phyloP scores from a whole-genome alignment of 2,797 vertebrate genomes.

The Merluccius polli region DNA sequence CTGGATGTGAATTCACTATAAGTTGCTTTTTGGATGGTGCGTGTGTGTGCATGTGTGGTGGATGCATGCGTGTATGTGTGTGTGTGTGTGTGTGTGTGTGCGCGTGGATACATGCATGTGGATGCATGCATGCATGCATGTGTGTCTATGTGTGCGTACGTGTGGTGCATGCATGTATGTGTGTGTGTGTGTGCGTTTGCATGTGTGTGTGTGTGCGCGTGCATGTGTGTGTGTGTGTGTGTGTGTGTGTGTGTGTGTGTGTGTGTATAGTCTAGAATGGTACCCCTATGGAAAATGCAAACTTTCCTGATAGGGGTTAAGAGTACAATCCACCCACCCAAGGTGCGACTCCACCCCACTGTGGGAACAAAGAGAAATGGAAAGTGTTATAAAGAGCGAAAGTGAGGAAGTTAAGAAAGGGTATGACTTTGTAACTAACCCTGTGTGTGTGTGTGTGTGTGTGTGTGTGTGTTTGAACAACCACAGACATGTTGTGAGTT shows the following conservation, averaged over 20 bases:
- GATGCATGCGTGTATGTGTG: slow-evolving; percentile 16
- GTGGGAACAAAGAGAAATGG: neutral
- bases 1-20: neutral
- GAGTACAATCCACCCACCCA: slow-evolving; percentile 47
- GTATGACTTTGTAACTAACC: neutral
- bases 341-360: slow-evolving; percentile 31
- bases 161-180: neutral
- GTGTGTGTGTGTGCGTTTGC: neutral
- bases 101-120: neutral
- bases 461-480: neutral
- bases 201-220: neutral
- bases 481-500: too few species aligned
- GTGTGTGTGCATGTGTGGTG: too few species aligned
- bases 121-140: neutral
- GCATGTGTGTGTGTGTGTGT: neutral
- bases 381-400: neutral
- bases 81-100: neutral
- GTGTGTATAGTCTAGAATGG: slow-evolving; percentile 19
- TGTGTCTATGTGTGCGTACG: neutral
- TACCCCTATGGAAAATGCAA: slow-evolving; percentile 64
- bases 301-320: slow-evolving; percentile 42
- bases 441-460: neutral
- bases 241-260: neutral
- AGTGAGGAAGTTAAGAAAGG: neutral
- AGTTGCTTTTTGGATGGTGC: neutral